Conservation (phyloP, 2,797 vertebrate species). For the Myotis myotis region DNA sequence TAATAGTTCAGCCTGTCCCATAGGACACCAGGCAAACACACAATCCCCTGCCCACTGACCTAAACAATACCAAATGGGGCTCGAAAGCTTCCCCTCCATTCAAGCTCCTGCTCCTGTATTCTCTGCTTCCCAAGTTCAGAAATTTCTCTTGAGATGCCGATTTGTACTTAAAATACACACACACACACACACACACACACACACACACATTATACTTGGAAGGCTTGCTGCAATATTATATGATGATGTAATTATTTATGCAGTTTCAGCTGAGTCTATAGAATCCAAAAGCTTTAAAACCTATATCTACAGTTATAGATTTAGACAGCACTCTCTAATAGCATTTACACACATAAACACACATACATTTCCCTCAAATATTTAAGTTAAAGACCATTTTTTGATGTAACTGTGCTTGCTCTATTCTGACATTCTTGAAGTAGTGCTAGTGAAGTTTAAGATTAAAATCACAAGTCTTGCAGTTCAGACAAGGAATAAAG, state of each 20-base stretch:
- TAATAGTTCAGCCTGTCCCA: not conserved
- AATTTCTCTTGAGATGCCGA: constrained; percentile 55
- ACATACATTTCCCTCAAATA: not conserved
- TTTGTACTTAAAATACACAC: not conserved
- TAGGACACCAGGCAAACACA: not conserved
- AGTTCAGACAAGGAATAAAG: constrained; percentile 59
- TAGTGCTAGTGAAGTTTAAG: constrained; percentile 44
- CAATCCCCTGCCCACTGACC: not conserved
- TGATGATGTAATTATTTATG: constrained; percentile 82
- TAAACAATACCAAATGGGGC: not conserved
- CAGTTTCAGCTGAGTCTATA: constrained; percentile 78
- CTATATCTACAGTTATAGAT: constrained; percentile 77
- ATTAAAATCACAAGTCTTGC: constrained; percentile 63
- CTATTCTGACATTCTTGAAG: constrained; percentile 75
- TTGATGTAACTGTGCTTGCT: not conserved
- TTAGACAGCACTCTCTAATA: constrained; percentile 74
- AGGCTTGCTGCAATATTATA: constrained; percentile 80
- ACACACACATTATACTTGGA: constrained; percentile 73
- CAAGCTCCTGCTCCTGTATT: not conserved
- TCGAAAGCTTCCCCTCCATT: not conserved
- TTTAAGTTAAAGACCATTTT: constrained; percentile 45
- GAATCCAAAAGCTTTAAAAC: constrained; percentile 81
- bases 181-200: not conserved
- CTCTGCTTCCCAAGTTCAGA: not conserved
- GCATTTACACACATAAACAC: constrained; percentile 18